Percentiles rank a stretch among this genome's conserved stretches.
Conservation (phyloP, 2,888 invertebrate genomes). For the Melanotus villosus region DNA sequence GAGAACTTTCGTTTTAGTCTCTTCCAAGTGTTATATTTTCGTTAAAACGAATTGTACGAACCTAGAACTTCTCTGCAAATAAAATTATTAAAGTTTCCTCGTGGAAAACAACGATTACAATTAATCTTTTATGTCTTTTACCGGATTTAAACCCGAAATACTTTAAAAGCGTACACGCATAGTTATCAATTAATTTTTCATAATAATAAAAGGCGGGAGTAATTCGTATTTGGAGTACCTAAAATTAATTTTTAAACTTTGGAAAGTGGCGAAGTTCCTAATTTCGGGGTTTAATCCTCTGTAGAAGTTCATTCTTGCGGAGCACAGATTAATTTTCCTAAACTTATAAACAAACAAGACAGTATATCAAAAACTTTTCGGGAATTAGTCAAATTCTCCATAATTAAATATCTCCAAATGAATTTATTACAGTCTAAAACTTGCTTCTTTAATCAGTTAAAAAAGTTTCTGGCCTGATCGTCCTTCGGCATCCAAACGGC, state of each 20-base stretch:
- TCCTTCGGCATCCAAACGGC: conserved; percentile 1
- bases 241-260: conserved; percentile 22
- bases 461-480: conserved; percentile 6
- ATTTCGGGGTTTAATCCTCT: conserved; percentile 10
- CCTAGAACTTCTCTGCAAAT: too few relatives aligned
- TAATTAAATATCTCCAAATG: conserved; percentile 46
- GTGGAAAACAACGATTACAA: too few relatives aligned
- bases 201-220: background rate
- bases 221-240: conserved; percentile 5
- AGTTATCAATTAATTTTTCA: background rate
- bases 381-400: conserved; percentile 42
- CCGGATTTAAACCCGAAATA: background rate
- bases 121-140: too few relatives aligned
- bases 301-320: conserved; percentile 10
- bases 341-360: conserved; percentile 34
- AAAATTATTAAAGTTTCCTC: too few relatives aligned
- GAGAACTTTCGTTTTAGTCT: too few relatives aligned
- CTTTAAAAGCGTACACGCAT: background rate
- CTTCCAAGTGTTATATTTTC: too few relatives aligned
- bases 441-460: conserved; percentile 31
- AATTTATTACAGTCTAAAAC: conserved; percentile 50
- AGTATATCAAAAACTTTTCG: conserved; percentile 39
- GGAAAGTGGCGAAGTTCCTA: conserved; percentile 8
- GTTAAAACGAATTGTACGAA: too few relatives aligned
- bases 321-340: conserved; percentile 25